A percentile compares a stretch with the other conserved stretches of the same genome.
Evolutionary conservation across 2,888 invertebrate species (phyloP).

Genomic region (Pocota personata): DNA sequence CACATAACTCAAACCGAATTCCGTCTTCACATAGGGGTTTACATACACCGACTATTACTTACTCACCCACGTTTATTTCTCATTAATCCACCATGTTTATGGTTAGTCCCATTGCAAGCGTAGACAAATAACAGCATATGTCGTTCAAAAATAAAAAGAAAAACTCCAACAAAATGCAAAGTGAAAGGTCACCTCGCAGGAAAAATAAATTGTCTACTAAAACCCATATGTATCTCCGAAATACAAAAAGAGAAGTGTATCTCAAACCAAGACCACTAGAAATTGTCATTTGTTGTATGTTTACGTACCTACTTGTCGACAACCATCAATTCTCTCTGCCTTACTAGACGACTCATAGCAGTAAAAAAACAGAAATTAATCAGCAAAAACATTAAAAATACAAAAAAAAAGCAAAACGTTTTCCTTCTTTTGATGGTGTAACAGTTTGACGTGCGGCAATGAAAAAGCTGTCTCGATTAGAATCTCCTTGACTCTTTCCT

Average conservation of each 20-base stretch:
- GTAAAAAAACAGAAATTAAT: slow-evolving; percentile 42
- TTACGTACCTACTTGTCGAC: neutral
- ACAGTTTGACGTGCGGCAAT: slow-evolving; percentile 50
- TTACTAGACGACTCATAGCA: slow-evolving; percentile 12
- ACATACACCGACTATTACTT: neutral
- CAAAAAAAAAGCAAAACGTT: neutral
- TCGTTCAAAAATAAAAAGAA: neutral
- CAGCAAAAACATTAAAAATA: slow-evolving; percentile 9
- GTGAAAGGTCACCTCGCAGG: slow-evolving; percentile 3
- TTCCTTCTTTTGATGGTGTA: slow-evolving; percentile 36
- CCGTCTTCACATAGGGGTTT: too few relatives aligned
- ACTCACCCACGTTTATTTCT: neutral
- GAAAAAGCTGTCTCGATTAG: slow-evolving; percentile 40
- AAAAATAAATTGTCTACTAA: neutral
- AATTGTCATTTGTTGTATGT: neutral
- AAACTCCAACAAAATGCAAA: neutral
- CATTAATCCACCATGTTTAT: neutral
- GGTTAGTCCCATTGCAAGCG: neutral
- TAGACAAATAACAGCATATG: slow-evolving; percentile 11
- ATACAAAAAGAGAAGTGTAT: neutral
- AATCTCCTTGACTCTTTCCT: slow-evolving; percentile 18
- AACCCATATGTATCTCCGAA: neutral
- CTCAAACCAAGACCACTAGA: neutral
- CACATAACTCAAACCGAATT: too few relatives aligned
- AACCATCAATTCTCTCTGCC: slow-evolving; percentile 18